These are phyloP conservation scores for Lasioglossum morio DNA, from an alignment of 2,888 invertebrate species.

Conservation along the genomic window DNA sequence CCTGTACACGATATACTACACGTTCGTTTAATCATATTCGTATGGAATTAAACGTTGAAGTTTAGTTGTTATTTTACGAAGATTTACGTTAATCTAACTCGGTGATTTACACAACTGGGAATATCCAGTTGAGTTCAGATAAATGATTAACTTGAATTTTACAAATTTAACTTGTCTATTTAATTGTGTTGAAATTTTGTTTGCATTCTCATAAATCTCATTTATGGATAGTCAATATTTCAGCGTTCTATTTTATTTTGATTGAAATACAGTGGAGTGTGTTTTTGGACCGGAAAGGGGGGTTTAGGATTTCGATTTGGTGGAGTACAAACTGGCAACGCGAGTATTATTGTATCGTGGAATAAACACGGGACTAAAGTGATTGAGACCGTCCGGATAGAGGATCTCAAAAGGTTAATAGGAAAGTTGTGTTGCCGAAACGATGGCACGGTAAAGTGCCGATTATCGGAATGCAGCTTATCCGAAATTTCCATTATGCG, in stretches of 20 bases:
- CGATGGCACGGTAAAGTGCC: slow-evolving; percentile 16
- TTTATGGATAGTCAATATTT: not conserved
- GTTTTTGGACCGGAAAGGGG: not conserved
- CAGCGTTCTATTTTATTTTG: not conserved
- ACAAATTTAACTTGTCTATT: not conserved
- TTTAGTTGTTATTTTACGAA: not conserved
- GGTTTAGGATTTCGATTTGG: not conserved
- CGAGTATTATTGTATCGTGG: not conserved
- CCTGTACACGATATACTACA: not conserved
- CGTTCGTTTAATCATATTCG: not conserved
- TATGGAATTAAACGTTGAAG: no score
- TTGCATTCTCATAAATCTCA: not conserved
- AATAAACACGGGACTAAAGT: slow-evolving; percentile 9
- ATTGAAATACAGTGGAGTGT: not conserved
- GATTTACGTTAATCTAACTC: no score
- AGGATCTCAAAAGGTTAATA: slow-evolving; percentile 32
- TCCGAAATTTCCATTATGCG: slow-evolving; percentile 58
- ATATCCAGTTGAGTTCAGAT: not conserved
- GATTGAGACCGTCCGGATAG: not conserved
- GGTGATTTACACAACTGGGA: not conserved
- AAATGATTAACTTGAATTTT: not conserved
- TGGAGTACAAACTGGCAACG: not conserved
- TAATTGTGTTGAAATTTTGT: not conserved
- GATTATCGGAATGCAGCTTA: slow-evolving; percentile 54
- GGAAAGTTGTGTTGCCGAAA: slow-evolving; percentile 40